A percentile compares a stretch with the other conserved stretches of the same genome.
Conservation (phyloP, 2,888 invertebrate species). For the Zelleria hepariella region DNA sequence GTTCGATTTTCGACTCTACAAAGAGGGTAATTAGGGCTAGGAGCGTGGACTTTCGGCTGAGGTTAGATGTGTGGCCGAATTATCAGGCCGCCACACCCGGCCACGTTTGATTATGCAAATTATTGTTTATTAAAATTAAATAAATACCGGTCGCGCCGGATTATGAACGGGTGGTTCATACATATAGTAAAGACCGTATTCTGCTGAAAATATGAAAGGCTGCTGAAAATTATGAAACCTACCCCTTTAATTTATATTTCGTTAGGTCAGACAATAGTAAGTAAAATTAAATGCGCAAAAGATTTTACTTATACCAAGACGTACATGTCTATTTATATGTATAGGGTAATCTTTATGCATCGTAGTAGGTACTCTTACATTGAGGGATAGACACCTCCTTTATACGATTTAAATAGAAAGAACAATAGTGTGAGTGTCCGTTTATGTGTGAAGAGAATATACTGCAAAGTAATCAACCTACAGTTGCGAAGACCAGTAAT, state of each 20-base stretch:
- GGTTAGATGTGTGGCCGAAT: conserved; percentile 22
- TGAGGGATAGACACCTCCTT: no score
- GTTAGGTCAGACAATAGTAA: no score
- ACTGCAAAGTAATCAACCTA: not conserved
- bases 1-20: not conserved
- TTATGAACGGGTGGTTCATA: not conserved
- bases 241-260: no score
- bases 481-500: not conserved
- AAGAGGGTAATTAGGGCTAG: not conserved
- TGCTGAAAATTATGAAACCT: not conserved
- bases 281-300: no score
- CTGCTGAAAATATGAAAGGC: conserved; percentile 18
- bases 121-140: conserved; percentile 64
- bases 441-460: no score
- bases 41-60: not conserved
- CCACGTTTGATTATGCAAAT: conserved; percentile 54
- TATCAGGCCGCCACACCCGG: conserved; percentile 51
- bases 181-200: conserved; percentile 15
- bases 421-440: no score
- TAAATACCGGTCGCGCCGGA: conserved; percentile 40
- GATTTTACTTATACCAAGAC: no score
- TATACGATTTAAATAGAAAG: no score
- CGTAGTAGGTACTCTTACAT: no score
- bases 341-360: no score
- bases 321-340: no score